A percentile compares a stretch with the other conserved stretches of the same genome.
These are phyloP conservation scores for Portunus trituberculatus DNA, from an alignment of 1,140 invertebrate species.

Conservation along the genomic window DNA sequence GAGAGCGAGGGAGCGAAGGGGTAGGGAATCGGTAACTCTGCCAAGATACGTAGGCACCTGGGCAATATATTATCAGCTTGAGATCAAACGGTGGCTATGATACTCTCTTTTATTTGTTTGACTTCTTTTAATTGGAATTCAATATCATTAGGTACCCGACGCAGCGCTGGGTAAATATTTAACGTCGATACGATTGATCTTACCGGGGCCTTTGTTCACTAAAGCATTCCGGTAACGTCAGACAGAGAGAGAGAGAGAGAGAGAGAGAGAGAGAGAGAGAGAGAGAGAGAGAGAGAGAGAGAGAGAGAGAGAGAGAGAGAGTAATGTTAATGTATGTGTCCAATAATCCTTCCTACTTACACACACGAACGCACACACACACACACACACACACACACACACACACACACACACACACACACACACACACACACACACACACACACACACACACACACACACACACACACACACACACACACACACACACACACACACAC, in stretches of 20 bases:
- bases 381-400: no score
- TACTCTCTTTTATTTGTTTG: constrained; percentile 38
- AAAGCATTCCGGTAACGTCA: constrained; percentile 59
- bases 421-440: background rate
- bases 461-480: background rate
- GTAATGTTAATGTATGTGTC: constrained; percentile 25
- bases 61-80: constrained; percentile 60
- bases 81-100: constrained; percentile 44
- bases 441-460: constrained; percentile 12
- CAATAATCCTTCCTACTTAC: background rate
- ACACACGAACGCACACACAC: background rate
- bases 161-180: constrained; percentile 63
- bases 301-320: constrained; percentile 28
- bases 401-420: constrained; percentile 22
- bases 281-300: constrained; percentile 31
- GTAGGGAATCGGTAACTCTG: background rate
- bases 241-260: constrained; percentile 4
- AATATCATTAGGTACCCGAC: constrained; percentile 63
- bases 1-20: no score
- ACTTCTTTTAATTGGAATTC: constrained; percentile 65
- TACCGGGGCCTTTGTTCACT: constrained; percentile 47
- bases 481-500: background rate
- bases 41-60: background rate
- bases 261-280: constrained; percentile 37
- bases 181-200: constrained; percentile 63